Percentiles rank a stretch among this genome's conserved stretches.
Evolutionary conservation across 2,113 vertebrate genomes (phyloP).

Genomic region (Ageneiosus marmoratus): DNA sequence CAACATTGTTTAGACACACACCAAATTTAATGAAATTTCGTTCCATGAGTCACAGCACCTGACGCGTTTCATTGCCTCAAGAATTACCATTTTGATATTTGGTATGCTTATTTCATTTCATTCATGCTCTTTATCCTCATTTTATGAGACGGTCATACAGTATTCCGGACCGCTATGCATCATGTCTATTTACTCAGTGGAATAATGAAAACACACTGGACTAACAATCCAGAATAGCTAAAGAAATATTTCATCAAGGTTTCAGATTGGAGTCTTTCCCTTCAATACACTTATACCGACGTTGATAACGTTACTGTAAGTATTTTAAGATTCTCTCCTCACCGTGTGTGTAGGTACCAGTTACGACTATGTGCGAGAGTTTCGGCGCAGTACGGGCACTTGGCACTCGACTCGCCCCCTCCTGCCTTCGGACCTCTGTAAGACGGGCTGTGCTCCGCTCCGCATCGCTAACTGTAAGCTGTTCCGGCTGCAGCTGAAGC

Average conservation of each 20-base stretch:
- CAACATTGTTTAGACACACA: no score
- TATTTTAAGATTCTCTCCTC: background rate
- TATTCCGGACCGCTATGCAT: no score
- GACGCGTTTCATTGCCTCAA: no score
- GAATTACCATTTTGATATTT: background rate
- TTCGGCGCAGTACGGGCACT: constrained; percentile 90
- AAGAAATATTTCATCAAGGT: background rate
- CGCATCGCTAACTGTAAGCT: constrained; percentile 96
- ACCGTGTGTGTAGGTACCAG: constrained; percentile 76
- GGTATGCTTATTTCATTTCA: no score
- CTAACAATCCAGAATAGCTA: background rate
- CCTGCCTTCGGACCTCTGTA: constrained; percentile 87
- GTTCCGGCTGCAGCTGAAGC: constrained; percentile 91
- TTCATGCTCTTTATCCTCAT: no score
- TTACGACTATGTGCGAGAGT: constrained; percentile 96
- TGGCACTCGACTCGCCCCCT: constrained; percentile 92
- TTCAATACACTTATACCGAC: background rate
- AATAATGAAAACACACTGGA: background rate
- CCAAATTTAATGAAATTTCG: no score
- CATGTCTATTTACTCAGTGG: background rate
- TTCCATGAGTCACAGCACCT: background rate
- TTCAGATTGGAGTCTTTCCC: background rate
- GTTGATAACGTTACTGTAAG: background rate
- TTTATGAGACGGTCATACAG: no score
- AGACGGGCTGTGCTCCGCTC: constrained; percentile 84